phyloP scores from a whole-genome alignment of 2,113 vertebrate species.

The Gopherus evgoodei region DNA sequence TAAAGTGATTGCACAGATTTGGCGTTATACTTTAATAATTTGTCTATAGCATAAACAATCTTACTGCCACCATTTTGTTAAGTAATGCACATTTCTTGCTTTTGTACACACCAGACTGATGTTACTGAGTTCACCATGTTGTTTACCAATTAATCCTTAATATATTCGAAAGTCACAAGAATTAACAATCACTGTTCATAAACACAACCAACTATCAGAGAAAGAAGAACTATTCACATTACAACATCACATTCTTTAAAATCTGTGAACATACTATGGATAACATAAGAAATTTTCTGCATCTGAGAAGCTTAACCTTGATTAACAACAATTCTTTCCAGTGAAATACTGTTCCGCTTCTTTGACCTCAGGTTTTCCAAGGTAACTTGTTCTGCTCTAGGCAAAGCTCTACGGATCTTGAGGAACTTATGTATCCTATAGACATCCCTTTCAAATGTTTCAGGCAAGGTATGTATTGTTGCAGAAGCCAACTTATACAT shows the following conservation, averaged over 20 bases:
- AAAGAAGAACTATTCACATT: neutral
- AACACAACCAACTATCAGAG: neutral
- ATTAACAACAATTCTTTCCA: neutral
- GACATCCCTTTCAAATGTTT: neutral
- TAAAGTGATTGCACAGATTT: neutral
- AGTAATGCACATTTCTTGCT: neutral
- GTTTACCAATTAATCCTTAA: neutral
- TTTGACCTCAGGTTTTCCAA: neutral
- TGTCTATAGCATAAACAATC: neutral
- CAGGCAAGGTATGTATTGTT: neutral
- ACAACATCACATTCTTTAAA: neutral
- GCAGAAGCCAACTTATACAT: neutral
- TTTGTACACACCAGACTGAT: neutral
- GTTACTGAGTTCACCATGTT: neutral
- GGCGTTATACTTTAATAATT: neutral
- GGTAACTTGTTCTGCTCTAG: neutral
- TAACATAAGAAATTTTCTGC: neutral
- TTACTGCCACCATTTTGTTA: neutral
- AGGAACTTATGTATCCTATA: neutral
- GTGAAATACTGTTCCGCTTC: neutral
- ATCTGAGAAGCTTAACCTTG: neutral
- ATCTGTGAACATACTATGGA: neutral
- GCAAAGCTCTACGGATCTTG: neutral
- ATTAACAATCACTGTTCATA: neutral
- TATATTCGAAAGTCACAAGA: neutral